Conservation (phyloP, 2,797 vertebrate species). For the Ptychadena robeensis region DNA sequence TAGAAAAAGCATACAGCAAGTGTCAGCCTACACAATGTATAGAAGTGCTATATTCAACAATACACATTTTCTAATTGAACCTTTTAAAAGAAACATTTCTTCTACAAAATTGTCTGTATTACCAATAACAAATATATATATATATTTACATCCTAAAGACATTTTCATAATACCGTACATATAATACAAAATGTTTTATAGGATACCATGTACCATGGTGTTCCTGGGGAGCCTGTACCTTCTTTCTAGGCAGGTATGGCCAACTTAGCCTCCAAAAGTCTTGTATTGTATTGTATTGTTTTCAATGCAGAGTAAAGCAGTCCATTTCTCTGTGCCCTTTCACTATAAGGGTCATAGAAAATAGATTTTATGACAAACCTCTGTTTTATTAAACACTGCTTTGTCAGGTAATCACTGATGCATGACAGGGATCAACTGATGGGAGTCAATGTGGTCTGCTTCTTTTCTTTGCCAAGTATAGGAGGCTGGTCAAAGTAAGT, state of each 20-base stretch:
- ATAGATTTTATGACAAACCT: neutral
- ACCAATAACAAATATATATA: constrained; percentile 1
- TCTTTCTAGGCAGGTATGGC: neutral
- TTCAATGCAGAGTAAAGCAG: neutral
- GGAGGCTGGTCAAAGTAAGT: too few species aligned
- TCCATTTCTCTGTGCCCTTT: neutral
- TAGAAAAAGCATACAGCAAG: neutral
- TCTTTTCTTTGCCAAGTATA: neutral
- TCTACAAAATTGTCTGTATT: too few species aligned
- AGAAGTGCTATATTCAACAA: too few species aligned
- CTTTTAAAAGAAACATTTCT: neutral
- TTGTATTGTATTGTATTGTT: neutral
- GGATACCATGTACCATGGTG: neutral
- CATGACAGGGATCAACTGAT: neutral
- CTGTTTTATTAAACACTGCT: neutral
- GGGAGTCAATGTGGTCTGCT: neutral
- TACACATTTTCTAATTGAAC: too few species aligned
- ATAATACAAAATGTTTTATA: neutral
- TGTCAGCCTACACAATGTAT: neutral
- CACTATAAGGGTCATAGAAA: neutral
- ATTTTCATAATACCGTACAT: constrained; percentile 62
- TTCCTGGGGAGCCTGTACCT: neutral
- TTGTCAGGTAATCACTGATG: neutral
- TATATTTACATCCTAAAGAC: constrained; percentile 64
- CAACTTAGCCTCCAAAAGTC: neutral